These are phyloP conservation scores for Danio jaintianensis DNA, from an alignment of 2,797 vertebrate genomes.

Conservation along the genomic window DNA sequence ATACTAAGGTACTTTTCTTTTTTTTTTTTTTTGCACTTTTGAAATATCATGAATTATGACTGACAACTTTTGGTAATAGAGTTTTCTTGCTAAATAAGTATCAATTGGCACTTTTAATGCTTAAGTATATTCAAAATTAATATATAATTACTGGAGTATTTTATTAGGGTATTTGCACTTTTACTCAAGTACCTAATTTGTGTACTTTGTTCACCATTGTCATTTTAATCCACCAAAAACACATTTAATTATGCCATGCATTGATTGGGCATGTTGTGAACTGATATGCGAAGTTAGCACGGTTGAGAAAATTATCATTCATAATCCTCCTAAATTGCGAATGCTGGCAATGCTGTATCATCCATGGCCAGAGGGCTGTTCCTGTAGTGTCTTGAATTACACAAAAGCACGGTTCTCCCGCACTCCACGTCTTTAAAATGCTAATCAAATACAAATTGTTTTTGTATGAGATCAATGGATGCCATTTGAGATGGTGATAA, in stretches of 20 bases:
- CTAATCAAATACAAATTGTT: slow-evolving; percentile 53
- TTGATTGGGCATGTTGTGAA: not conserved
- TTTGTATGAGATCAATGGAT: slow-evolving; percentile 37
- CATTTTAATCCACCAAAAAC: not conserved
- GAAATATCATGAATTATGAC: no score
- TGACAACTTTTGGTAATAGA: no score
- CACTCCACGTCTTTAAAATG: slow-evolving; percentile 43
- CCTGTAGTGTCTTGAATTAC: not conserved
- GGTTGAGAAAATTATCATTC: not conserved
- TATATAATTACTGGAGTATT: no score
- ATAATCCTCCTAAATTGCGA: not conserved
- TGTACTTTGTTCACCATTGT: no score
- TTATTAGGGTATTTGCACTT: no score
- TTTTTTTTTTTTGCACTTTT: no score
- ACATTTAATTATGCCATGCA: not conserved
- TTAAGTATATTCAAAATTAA: no score
- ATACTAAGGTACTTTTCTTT: no score
- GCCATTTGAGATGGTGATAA: not conserved
- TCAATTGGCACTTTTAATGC: no score
- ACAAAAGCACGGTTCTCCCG: slow-evolving; percentile 13
- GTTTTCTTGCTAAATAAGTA: no score
- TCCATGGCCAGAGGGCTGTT: not conserved
- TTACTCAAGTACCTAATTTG: no score
- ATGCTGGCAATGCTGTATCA: not conserved
- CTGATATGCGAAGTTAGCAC: not conserved